phyloP scores from a whole-genome alignment of 2,113 vertebrate species.

The Xenopus laevis region DNA sequence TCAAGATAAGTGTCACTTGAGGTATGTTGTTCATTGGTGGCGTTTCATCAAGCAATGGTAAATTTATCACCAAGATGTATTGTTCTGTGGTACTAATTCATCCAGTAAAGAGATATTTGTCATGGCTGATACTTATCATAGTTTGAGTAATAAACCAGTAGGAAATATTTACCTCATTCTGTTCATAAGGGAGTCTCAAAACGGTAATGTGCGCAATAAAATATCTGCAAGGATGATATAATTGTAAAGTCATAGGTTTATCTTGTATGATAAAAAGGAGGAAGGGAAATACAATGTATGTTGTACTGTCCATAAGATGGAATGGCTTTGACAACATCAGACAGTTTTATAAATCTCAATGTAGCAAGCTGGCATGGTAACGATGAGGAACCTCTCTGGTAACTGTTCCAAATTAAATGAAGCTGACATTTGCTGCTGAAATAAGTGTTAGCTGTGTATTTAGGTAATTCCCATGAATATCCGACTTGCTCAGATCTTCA shows the following conservation, averaged over 20 bases:
- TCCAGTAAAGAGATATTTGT: constrained; percentile 1
- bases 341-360: neutral
- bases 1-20: neutral
- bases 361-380: neutral
- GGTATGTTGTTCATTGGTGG: neutral
- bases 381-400: neutral
- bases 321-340: neutral
- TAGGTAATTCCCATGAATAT: neutral
- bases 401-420: neutral
- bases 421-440: neutral
- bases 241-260: neutral
- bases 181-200: neutral
- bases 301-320: neutral
- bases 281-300: neutral
- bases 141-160: neutral
- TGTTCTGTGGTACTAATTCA: neutral
- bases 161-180: neutral
- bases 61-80: neutral
- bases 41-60: neutral
- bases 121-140: neutral
- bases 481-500: too few relatives aligned
- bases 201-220: neutral
- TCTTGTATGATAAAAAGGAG: neutral
- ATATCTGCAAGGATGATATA: neutral
- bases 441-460: neutral